A percentile compares a stretch with the other conserved stretches of the same genome.
These are phyloP conservation scores for Drosophila lacertosa DNA, from an alignment of 1,140 invertebrate species.

Conservation along the genomic window DNA sequence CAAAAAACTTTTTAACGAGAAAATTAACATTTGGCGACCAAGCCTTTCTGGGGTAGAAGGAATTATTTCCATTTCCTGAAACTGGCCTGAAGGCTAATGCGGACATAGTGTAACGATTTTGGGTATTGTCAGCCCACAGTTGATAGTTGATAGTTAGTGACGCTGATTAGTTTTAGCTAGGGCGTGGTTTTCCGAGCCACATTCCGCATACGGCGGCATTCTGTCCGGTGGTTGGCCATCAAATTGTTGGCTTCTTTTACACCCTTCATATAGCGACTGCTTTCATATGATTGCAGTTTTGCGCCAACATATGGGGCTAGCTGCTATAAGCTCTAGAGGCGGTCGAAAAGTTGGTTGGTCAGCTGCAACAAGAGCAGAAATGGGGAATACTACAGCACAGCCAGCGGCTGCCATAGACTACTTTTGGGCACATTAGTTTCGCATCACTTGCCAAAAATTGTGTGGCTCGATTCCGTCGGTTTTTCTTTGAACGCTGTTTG, in stretches of 20 bases:
- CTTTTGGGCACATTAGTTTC: conserved; percentile 69
- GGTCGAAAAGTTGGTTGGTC: conserved; percentile 50
- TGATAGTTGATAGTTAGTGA: conserved; percentile 38
- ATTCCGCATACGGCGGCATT: conserved; percentile 20
- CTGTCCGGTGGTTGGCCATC: conserved; percentile 22
- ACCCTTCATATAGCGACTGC: conserved; percentile 43
- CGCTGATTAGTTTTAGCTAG: conserved; percentile 61
- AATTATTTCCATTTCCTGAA: conserved; percentile 1
- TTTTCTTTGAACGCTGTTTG: conserved; percentile 50
- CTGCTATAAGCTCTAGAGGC: conserved; percentile 18
- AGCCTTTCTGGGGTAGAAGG: conserved; percentile 14
- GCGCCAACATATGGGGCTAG: conserved; percentile 40
- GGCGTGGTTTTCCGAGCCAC: conserved; percentile 39
- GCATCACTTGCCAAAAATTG: conserved; percentile 62
- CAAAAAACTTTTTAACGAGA: conserved; percentile 57
- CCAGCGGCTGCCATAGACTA: conserved; percentile 29
- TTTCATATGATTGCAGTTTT: conserved; percentile 79
- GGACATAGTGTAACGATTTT: not conserved
- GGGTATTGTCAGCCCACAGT: not conserved
- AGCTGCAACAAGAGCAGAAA: conserved; percentile 40
- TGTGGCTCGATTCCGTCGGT: conserved; percentile 54
- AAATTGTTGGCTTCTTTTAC: conserved; percentile 45
- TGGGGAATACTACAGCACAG: conserved; percentile 13
- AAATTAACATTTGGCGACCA: conserved; percentile 74
- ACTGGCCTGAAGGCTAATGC: no score